Evolutionary conservation across 1,140 invertebrate genomes (phyloP).

Genomic region (Drosophila nannoptera): DNA sequence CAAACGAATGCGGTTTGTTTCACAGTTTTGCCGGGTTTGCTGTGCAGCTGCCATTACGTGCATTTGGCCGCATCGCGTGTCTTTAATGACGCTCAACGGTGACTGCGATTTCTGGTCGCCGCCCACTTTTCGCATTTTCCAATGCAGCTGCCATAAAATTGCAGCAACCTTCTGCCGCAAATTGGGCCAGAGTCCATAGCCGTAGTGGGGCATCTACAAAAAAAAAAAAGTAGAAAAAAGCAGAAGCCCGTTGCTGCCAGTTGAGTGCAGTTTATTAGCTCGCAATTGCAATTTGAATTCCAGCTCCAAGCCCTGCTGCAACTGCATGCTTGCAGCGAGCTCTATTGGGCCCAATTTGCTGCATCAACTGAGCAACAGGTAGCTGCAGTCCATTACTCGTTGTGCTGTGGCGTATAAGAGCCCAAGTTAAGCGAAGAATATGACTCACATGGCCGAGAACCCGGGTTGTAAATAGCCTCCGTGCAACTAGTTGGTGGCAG

Average conservation of each 20-base stretch:
- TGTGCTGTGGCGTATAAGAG: no score
- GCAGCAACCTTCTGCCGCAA: slow-evolving; percentile 16
- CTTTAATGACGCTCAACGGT: slow-evolving; percentile 31
- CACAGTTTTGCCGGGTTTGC: not conserved
- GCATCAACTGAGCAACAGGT: not conserved
- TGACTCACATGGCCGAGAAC: no score
- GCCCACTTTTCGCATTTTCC: slow-evolving; percentile 21
- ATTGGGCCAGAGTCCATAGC: not conserved
- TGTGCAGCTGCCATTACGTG: slow-evolving; percentile 12
- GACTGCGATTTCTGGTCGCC: slow-evolving; percentile 29
- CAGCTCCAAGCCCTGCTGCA: not conserved
- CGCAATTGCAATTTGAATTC: slow-evolving; percentile 7
- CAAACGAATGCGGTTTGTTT: slow-evolving; percentile 1
- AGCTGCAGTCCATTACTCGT: not conserved
- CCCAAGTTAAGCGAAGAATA: no score
- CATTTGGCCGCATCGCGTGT: slow-evolving; percentile 31
- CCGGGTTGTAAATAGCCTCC: no score
- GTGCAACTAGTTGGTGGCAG: no score
- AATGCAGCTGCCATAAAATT: slow-evolving; percentile 39
- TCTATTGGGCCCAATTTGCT: not conserved
- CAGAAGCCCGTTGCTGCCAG: not conserved
- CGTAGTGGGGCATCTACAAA: not conserved
- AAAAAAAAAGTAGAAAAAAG: not conserved
- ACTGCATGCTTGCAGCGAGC: not conserved
- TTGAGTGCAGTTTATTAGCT: slow-evolving; percentile 19